Evolutionary conservation across 2,888 invertebrate species (phyloP), one percentile per base, ranked within the genome.

Genomic region (Caenorhabditis zanzibari): DNA sequence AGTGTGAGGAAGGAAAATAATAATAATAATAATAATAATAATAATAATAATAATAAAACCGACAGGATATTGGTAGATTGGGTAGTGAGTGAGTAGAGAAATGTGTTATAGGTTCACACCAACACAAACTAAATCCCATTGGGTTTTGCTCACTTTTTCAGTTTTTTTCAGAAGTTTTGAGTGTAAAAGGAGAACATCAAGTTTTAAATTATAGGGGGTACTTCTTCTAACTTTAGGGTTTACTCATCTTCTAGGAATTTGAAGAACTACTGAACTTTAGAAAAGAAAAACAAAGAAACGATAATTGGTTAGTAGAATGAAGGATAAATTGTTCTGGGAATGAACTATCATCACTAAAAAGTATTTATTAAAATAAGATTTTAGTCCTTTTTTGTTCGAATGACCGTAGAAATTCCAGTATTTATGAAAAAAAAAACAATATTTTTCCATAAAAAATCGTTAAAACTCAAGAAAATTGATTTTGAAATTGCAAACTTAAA

Each of bases 271-370:
- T 38, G 2, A 19, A 61, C 10, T 41, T 5, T n/a, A n/a, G n/a
- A 41, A 41, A 10, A 24, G 4, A 41, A 35, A 41, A 19, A 24
- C 9, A 38, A n/a, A n/a, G n/a, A 38, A 41, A 59, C 10, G 54
- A 59, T 61, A 61, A 61, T 61, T 61, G 61, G 22, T 61, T 61
- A 61, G 22, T 19, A 5, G 35, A 22, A 61, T n/a, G n/a, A 44
- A 12, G 6, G 1, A 19, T 1, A 49, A 49, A 49, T 6, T 5
- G 5, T 47, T 47, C 47, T 47, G 19, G 19, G 47, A 19, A 49
- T 19, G 9, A 44, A 44, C 12, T n/a, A n/a, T 5, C n/a, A n/a
- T n/a, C n/a, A n/a, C n/a, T n/a, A n/a, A n/a, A n/a, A n/a, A n/a
- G n/a, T n/a, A n/a, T n/a, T n/a, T n/a, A n/a, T n/a, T n/a, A n/a